phyloP scores from a whole-genome alignment of 1,140 invertebrate genomes.

The Meteorus sp. region DNA sequence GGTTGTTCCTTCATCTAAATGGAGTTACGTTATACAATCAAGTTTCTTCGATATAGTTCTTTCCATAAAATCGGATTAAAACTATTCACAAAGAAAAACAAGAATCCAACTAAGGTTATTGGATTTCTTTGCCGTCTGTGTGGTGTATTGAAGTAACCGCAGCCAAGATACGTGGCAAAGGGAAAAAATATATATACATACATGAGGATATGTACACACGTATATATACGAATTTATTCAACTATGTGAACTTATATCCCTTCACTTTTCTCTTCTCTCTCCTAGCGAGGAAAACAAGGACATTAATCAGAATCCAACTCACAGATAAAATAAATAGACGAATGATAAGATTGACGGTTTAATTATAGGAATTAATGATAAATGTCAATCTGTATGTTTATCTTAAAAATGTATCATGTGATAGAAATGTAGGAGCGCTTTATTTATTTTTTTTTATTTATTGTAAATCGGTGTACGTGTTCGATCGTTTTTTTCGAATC shows the following conservation, averaged over 20 bases:
- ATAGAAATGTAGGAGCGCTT: too few relatives aligned
- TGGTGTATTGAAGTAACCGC: background rate
- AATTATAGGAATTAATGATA: slow-evolving; percentile 26
- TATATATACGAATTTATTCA: slow-evolving; percentile 5
- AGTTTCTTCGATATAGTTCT: background rate
- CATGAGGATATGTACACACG: background rate
- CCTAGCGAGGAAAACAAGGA: slow-evolving; percentile 12
- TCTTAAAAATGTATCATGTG: background rate
- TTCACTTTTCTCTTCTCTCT: background rate
- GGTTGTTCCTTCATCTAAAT: background rate
- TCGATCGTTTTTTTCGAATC: too few relatives aligned
- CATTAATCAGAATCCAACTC: slow-evolving; percentile 28
- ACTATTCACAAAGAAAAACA: slow-evolving; percentile 18
- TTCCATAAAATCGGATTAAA: slow-evolving; percentile 23
- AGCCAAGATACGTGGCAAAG: background rate
- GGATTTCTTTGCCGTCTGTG: slow-evolving; percentile 8
- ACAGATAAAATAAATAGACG: slow-evolving; percentile 26
- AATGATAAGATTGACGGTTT: slow-evolving; percentile 18
- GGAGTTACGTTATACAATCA: background rate
- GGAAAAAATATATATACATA: slow-evolving; percentile 4
- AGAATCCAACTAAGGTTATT: slow-evolving; percentile 19
- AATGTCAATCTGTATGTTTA: slow-evolving; percentile 25
- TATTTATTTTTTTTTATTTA: too few relatives aligned
- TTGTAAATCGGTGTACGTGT: too few relatives aligned
- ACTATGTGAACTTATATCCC: slow-evolving; percentile 10